Evolutionary conservation across 1,140 invertebrate species (phyloP).

Genomic region (Lysiphlebus fabarum): DNA sequence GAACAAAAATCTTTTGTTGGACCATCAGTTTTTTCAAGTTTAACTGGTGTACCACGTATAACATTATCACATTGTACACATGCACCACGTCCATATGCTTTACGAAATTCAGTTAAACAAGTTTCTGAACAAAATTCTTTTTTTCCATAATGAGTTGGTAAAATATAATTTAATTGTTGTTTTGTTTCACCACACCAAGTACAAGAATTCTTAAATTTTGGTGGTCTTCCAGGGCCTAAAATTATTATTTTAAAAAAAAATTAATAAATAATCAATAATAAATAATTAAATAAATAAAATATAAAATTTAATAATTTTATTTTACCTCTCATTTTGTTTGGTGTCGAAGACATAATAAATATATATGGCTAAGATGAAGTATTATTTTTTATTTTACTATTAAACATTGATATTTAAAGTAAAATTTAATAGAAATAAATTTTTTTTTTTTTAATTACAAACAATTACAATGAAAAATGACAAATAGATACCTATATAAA

Average conservation of each 20-base stretch:
- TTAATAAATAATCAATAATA: not conserved
- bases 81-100: constrained; percentile 82
- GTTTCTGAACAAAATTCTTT: constrained; percentile 90
- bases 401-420: not conserved
- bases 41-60: constrained; percentile 64
- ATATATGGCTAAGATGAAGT: too few species aligned
- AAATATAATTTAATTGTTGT: constrained; percentile 76
- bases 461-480: too few species aligned
- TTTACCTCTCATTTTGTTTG: constrained; percentile 31
- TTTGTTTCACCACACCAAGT: constrained; percentile 84
- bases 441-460: not conserved
- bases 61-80: constrained; percentile 83
- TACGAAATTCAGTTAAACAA: constrained; percentile 83
- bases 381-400: constrained; percentile 13
- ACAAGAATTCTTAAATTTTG: constrained; percentile 66
- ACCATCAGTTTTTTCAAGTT: constrained; percentile 53
- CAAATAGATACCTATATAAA: too few species aligned
- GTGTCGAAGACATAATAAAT: constrained; percentile 18
- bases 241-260: not conserved
- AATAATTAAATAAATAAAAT: constrained; percentile 12
- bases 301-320: constrained; percentile 18
- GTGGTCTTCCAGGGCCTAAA: constrained; percentile 67
- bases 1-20: constrained; percentile 81
- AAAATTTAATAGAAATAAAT: not conserved
- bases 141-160: constrained; percentile 82